Percentiles rank a stretch among this genome's conserved stretches.
Conservation (phyloP, 2,113 vertebrate genomes). For the Asarcornis scutulata region DNA sequence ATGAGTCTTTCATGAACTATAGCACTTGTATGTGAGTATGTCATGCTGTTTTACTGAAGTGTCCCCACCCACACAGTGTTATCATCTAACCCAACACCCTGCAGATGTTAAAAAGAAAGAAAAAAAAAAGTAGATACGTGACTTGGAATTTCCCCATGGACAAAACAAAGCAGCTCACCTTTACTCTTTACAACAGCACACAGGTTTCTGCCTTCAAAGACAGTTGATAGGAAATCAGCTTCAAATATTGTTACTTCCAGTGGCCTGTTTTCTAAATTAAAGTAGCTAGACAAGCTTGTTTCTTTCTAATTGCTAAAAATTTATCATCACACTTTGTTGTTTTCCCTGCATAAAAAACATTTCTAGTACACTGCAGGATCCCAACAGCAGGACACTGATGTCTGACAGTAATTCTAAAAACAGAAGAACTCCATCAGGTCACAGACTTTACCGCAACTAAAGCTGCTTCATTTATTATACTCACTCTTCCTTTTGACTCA, state of each 20-base stretch:
- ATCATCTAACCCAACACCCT: conserved; percentile 57
- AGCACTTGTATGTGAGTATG: conserved; percentile 39
- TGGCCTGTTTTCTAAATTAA: not conserved
- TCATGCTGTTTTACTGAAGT: conserved; percentile 73
- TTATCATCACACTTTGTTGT: not conserved
- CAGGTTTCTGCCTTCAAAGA: conserved; percentile 15
- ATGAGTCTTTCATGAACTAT: not conserved
- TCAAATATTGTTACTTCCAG: not conserved
- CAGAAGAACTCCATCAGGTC: not conserved
- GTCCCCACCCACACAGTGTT: conserved; percentile 80
- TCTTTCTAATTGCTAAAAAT: conserved; percentile 15
- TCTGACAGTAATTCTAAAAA: not conserved
- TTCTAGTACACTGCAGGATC: not conserved
- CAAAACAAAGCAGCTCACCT: conserved; percentile 56
- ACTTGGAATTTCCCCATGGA: conserved; percentile 82
- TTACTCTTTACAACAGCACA: conserved; percentile 4
- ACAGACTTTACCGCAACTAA: not conserved
- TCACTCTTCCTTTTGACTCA: not conserved
- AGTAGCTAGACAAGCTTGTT: not conserved
- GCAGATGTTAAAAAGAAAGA: not conserved
- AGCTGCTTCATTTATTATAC: not conserved
- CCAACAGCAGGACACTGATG: not conserved
- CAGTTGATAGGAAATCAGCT: conserved; percentile 61
- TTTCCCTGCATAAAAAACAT: not conserved
- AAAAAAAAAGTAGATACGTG: not conserved